These are phyloP conservation scores for Coccyzus lansbergi DNA, from an alignment of 2,797 vertebrate genomes.

Conservation along the genomic window DNA sequence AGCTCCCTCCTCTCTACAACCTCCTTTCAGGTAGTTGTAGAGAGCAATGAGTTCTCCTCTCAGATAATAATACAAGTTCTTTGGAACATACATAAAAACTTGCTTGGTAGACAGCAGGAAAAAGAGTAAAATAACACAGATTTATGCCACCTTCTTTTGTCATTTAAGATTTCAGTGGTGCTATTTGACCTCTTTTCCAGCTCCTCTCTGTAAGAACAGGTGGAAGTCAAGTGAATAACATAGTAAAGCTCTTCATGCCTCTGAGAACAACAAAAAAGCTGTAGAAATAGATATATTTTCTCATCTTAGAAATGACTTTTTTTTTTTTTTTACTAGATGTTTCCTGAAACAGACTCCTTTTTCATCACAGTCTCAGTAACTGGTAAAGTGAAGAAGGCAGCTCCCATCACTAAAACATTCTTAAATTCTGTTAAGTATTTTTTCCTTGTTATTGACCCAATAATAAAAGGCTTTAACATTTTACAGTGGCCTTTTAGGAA, in stretches of 20 bases:
- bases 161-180: background rate
- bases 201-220: background rate
- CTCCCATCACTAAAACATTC: background rate
- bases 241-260: background rate
- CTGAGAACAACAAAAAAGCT: background rate
- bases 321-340: background rate
- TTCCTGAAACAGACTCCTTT: background rate
- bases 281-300: background rate
- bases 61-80: background rate
- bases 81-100: background rate
- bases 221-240: background rate
- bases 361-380: background rate
- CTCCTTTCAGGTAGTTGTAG: too few species aligned
- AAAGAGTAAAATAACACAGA: background rate
- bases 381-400: background rate
- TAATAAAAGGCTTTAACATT: conserved; percentile 11
- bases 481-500: conserved; percentile 2
- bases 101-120: background rate
- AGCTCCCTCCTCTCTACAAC: too few species aligned
- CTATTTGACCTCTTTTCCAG: background rate
- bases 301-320: background rate
- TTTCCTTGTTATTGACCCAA: background rate
- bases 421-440: background rate
- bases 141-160: background rate
- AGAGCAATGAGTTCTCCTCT: too few species aligned